Conservation (phyloP, 2,113 vertebrate species). For the Sphaerodactylus townsendi region DNA sequence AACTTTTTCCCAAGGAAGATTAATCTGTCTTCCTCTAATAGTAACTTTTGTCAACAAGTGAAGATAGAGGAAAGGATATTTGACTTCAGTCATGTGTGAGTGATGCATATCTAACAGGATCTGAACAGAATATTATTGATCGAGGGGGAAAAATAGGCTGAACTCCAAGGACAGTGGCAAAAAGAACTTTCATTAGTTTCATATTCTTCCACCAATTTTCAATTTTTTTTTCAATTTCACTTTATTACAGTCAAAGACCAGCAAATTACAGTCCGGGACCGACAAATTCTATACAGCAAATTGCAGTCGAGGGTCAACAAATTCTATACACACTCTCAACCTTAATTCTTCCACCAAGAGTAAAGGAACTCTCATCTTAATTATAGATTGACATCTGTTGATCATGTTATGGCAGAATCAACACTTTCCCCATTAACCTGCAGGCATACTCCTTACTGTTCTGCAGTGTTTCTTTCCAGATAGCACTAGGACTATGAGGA, state of each 20-base stretch:
- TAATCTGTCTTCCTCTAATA: no score
- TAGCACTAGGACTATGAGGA: accelerated
- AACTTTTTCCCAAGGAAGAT: no score
- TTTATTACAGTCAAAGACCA: no score
- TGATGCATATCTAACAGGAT: neutral
- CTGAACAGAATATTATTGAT: neutral
- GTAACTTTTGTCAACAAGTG: no score
- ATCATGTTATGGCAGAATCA: neutral
- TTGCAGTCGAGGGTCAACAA: no score
- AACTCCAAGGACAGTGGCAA: neutral
- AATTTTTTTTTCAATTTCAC: no score
- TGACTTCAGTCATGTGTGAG: neutral
- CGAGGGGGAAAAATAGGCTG: neutral
- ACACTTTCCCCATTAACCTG: neutral
- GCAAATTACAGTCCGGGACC: no score
- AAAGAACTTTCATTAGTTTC: neutral
- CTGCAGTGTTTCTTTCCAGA: neutral
- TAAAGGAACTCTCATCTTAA: neutral
- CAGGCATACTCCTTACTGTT: neutral
- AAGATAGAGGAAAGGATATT: neutral
- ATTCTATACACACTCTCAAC: no score
- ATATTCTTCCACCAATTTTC: no score
- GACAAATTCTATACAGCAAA: no score
- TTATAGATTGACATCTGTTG: neutral
- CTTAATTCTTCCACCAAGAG: no score